These are phyloP conservation scores for Entomyzon cyanotis DNA, from an alignment of 2,113 vertebrate genomes.

Conservation along the genomic window DNA sequence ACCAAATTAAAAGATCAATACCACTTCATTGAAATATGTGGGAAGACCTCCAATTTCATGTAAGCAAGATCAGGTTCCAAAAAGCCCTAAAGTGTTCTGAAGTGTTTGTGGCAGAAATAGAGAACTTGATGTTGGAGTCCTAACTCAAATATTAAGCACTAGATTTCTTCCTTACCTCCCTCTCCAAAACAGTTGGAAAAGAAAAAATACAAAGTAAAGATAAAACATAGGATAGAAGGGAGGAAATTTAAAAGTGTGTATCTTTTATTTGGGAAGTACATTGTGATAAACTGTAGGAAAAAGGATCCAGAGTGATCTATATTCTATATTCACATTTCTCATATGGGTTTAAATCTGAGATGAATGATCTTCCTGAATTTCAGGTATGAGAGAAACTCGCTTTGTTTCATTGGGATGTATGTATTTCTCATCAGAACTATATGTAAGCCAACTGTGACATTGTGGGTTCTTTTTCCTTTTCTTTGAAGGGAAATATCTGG, in stretches of 20 bases:
- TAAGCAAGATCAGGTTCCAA: background rate
- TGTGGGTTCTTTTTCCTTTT: background rate
- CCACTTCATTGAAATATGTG: background rate
- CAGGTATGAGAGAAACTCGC: background rate
- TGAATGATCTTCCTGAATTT: background rate
- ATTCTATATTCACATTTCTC: background rate
- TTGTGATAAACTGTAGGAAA: background rate
- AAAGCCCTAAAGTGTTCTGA: background rate
- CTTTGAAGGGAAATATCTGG: slow-evolving; percentile 85
- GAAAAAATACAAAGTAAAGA: background rate
- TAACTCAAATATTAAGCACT: background rate
- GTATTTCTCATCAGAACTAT: background rate
- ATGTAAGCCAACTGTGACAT: background rate
- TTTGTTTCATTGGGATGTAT: background rate
- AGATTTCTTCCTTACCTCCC: background rate
- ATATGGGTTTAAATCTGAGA: background rate
- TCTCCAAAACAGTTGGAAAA: background rate
- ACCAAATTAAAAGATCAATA: background rate
- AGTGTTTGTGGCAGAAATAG: background rate
- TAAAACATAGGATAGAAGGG: background rate
- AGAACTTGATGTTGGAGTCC: background rate
- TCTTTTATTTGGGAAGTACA: background rate
- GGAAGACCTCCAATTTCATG: background rate
- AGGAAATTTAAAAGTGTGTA: background rate
- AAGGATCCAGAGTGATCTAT: background rate